A percentile compares a stretch with the other conserved stretches of the same genome.
phyloP scores from a whole-genome alignment of 2,113 vertebrate species.

The Vanacampus margaritifer region DNA sequence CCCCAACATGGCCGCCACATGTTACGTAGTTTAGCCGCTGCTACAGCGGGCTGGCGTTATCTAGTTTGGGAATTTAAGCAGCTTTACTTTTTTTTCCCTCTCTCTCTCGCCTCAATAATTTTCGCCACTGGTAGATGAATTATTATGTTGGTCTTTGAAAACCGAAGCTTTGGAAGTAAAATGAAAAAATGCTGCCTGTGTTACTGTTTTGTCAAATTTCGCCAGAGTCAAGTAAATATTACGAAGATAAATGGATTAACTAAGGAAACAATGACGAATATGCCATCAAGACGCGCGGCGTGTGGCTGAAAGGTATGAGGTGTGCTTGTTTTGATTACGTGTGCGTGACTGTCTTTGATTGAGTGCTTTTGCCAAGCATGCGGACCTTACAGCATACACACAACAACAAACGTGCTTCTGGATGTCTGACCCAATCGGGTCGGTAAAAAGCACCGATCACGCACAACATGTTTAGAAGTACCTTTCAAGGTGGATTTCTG shows the following conservation, averaged over 20 bases:
- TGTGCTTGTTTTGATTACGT: not conserved
- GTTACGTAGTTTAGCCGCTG: not conserved
- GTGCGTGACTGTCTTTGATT: not conserved
- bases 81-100: no score
- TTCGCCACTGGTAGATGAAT: no score
- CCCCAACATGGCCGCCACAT: not conserved
- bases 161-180: not conserved
- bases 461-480: conserved; percentile 88
- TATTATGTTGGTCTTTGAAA: not conserved
- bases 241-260: not conserved
- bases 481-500: conserved; percentile 91
- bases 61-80: no score
- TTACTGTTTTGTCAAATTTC: not conserved
- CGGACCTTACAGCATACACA: not conserved
- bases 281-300: not conserved
- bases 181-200: not conserved
- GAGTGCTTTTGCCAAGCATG: not conserved
- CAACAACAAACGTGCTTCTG: not conserved
- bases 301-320: conserved; percentile 4
- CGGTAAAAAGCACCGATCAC: not conserved
- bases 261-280: conserved; percentile 3
- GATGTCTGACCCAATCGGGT: not conserved
- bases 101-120: no score
- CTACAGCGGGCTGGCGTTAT: no score
- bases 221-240: not conserved